phyloP scores from a whole-genome alignment of 2,113 vertebrate genomes.

The Syrmaticus mikado region DNA sequence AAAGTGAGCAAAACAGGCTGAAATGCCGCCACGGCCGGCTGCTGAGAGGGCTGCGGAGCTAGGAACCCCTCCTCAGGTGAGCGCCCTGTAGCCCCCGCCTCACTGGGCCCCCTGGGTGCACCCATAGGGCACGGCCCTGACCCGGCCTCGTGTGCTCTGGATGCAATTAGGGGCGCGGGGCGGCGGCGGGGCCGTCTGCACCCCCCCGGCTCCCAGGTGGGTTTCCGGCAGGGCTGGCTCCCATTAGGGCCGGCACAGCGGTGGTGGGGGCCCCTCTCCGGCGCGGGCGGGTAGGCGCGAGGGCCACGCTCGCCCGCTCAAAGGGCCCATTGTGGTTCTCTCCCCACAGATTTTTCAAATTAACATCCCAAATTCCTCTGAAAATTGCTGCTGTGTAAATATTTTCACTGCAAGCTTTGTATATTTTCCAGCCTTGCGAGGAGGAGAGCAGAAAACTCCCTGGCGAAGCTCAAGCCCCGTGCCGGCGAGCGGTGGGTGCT shows the following conservation, averaged over 20 bases:
- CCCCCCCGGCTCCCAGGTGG: conserved; percentile 69
- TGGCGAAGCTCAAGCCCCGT: neutral
- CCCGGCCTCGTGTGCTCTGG: conserved; percentile 53
- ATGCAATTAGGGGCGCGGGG: conserved; percentile 69
- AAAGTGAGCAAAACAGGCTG: neutral
- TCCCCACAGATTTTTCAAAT: conserved; percentile 75
- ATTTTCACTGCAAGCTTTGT: conserved; percentile 77
- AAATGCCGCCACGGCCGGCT: neutral
- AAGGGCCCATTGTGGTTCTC: conserved; percentile 83
- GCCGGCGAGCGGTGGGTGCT: neutral
- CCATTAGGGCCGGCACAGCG: conserved; percentile 60
- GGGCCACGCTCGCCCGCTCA: conserved; percentile 71
- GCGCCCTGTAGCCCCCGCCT: neutral
- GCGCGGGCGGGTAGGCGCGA: conserved; percentile 55
- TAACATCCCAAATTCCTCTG: conserved; percentile 76
- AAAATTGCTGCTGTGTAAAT: conserved; percentile 83
- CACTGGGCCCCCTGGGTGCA: neutral
- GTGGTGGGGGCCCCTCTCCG: conserved; percentile 68
- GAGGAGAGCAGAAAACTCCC: conserved; percentile 46
- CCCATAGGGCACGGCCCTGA: neutral
- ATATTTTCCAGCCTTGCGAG: conserved; percentile 66
- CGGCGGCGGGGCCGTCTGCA: neutral
- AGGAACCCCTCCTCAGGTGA: neutral
- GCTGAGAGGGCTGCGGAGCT: neutral
- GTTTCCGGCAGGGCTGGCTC: conserved; percentile 78